Evolutionary conservation across 1,140 invertebrate species (phyloP).

Genomic region (Drosophila malerkotliana): DNA sequence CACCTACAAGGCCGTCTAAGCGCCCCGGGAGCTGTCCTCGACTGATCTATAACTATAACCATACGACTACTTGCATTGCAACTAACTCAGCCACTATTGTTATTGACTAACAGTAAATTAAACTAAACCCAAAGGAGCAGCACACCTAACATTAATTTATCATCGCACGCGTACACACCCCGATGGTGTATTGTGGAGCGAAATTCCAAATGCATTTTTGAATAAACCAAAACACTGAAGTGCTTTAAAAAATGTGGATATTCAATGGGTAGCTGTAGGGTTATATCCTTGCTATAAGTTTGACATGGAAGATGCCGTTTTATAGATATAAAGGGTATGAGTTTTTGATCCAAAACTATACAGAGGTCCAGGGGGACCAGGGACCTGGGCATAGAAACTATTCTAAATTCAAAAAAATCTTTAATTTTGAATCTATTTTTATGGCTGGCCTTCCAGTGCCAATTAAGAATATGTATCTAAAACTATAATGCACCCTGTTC

Average conservation of each 20-base stretch:
- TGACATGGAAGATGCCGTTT: no score
- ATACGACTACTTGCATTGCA: conserved; percentile 58
- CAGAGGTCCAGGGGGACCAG: no score
- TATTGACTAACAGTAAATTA: conserved; percentile 67
- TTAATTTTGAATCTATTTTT: no score
- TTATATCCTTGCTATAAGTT: no score
- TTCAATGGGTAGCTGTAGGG: neutral
- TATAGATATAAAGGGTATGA: no score
- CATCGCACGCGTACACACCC: conserved; percentile 31
- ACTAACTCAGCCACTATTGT: conserved; percentile 68
- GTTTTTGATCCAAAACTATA: no score
- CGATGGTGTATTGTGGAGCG: conserved; percentile 26
- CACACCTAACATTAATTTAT: conserved; percentile 45
- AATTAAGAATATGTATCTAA: no score
- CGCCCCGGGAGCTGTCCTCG: conserved; percentile 28
- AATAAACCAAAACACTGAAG: conserved; percentile 62
- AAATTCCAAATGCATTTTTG: conserved; percentile 71
- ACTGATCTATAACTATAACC: conserved; percentile 63
- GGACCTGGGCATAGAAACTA: no score
- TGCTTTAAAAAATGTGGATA: conserved; percentile 30
- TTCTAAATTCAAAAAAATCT: no score
- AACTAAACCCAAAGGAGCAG: conserved; percentile 19
- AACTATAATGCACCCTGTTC: no score
- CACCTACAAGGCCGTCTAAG: conserved; percentile 86
- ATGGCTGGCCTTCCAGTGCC: no score